phyloP scores from a whole-genome alignment of 2,113 vertebrate genomes.

The Podarcis muralis region DNA sequence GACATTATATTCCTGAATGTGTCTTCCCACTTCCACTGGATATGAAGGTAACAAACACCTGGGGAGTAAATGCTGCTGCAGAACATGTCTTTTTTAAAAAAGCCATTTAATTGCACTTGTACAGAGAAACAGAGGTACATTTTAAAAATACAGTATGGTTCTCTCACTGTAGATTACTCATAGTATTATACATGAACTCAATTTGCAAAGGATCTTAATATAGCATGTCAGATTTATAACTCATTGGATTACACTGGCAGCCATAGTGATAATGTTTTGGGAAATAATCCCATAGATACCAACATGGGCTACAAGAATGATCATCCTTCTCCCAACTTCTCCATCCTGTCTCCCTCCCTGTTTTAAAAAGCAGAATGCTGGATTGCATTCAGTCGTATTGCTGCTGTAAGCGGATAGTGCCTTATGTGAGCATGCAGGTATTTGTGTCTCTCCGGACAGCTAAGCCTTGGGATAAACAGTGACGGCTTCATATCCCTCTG shows the following conservation, averaged over 20 bases:
- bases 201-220: slow-evolving; percentile 29
- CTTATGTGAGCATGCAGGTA: slow-evolving; percentile 39
- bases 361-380: slow-evolving; percentile 52
- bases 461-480: slow-evolving; percentile 86
- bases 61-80: neutral
- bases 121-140: neutral
- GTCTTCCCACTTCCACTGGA: neutral
- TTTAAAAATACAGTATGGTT: neutral
- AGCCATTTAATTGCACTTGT: neutral
- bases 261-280: slow-evolving; percentile 33
- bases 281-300: slow-evolving; percentile 33
- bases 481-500: slow-evolving; percentile 90
- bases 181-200: neutral
- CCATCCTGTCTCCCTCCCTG: neutral
- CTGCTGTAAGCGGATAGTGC: slow-evolving; percentile 50
- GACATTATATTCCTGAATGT: neutral
- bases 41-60: neutral
- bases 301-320: slow-evolving; percentile 20
- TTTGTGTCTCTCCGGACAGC: slow-evolving; percentile 3
- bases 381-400: slow-evolving; percentile 12
- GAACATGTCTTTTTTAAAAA: neutral
- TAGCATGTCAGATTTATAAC: slow-evolving; percentile 26
- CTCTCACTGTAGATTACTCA: neutral
- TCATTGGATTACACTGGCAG: slow-evolving; percentile 25
- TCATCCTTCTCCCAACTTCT: neutral